phyloP scores from a whole-genome alignment of 2,797 vertebrate species.

The Darevskia mixta region DNA sequence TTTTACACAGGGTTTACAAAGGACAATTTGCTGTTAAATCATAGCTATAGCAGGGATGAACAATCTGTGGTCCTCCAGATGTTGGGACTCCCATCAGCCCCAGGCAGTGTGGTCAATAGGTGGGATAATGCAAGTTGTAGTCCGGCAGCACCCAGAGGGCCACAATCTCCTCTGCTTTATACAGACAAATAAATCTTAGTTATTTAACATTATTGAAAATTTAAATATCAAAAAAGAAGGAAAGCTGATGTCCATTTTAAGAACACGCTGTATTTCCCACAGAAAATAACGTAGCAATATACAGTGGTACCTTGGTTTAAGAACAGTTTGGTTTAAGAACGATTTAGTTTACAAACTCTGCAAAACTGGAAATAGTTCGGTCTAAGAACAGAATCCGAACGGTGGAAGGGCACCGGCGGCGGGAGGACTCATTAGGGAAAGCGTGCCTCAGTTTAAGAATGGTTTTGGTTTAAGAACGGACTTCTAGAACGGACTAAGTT shows the following conservation, averaged over 20 bases:
- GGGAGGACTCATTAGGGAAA: no score
- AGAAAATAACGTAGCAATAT: background rate
- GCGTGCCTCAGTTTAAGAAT: no score
- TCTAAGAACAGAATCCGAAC: no score
- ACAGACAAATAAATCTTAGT: no score
- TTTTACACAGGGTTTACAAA: background rate
- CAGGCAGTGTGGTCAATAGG: background rate
- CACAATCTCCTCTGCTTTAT: background rate
- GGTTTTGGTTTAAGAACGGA: no score
- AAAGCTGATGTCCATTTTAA: background rate
- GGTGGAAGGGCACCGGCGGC: no score
- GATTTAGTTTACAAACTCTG: no score
- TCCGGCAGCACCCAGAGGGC: background rate
- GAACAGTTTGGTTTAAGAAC: no score
- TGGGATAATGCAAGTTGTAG: background rate
- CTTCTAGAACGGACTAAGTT: no score
- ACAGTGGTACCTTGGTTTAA: no score
- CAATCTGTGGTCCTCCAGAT: background rate
- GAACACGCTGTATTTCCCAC: background rate
- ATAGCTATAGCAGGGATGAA: background rate
- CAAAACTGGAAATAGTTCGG: no score
- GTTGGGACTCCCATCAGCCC: background rate
- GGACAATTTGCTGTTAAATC: background rate
- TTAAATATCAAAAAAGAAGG: conserved; percentile 3
- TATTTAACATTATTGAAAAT: background rate